These are phyloP conservation scores for Oryzias celebensis DNA, from an alignment of 2,113 vertebrate genomes.

Conservation along the genomic window DNA sequence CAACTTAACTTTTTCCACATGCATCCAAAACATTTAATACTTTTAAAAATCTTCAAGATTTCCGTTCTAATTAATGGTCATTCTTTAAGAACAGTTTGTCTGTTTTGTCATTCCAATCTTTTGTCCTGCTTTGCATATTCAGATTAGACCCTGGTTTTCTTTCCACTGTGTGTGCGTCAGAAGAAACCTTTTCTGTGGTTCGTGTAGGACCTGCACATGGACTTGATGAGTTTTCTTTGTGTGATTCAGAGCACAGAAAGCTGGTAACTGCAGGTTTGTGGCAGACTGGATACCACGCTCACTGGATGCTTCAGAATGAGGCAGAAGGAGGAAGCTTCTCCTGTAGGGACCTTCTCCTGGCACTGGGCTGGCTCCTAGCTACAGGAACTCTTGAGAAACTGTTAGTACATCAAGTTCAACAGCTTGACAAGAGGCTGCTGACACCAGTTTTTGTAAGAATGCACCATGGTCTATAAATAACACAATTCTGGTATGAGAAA, in stretches of 20 bases:
- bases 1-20: no score
- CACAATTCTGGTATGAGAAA: no score
- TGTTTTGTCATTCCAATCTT: no score
- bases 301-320: slow-evolving; percentile 59
- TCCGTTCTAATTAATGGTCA: no score
- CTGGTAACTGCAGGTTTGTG: slow-evolving; percentile 70
- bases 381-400: slow-evolving; percentile 61
- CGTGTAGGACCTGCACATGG: no score
- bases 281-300: slow-evolving; percentile 70
- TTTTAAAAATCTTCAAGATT: no score
- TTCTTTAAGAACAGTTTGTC: no score
- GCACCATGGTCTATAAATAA: no score
- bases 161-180: no score
- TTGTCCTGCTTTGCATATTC: not conserved
- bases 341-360: slow-evolving; percentile 74
- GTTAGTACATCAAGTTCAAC: slow-evolving; percentile 47
- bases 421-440: slow-evolving; percentile 59
- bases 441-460: slow-evolving; percentile 29
- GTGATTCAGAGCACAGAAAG: slow-evolving; percentile 29
- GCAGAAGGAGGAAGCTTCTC: slow-evolving; percentile 8
- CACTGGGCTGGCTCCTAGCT: slow-evolving; percentile 72
- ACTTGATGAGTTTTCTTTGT: not conserved
- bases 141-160: not conserved
- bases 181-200: not conserved
- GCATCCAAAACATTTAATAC: no score